Evolutionary conservation across 1,140 invertebrate species (phyloP).

Genomic region (Trissolcus basalis): DNA sequence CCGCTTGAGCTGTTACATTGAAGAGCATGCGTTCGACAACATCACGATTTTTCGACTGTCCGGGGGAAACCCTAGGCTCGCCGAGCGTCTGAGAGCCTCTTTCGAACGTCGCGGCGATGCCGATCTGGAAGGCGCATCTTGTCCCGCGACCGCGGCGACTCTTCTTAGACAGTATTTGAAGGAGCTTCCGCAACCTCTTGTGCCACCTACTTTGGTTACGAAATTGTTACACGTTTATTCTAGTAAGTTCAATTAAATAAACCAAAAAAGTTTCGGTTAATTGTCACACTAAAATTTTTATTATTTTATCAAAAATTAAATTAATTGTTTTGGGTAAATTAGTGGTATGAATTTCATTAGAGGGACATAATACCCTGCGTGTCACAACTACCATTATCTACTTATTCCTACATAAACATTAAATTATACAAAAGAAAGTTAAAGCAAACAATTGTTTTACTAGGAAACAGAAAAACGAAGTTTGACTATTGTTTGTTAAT

Average conservation of each 20-base stretch:
- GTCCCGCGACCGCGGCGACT: slow-evolving; percentile 74
- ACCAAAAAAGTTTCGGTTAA: too few relatives aligned
- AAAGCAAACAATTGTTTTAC: too few relatives aligned
- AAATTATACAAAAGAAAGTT: too few relatives aligned
- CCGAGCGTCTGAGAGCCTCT: slow-evolving; percentile 71
- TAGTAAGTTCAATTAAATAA: slow-evolving; percentile 61
- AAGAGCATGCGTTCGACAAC: slow-evolving; percentile 71
- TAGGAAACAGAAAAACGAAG: too few relatives aligned
- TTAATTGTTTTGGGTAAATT: too few relatives aligned
- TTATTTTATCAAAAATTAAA: too few relatives aligned
- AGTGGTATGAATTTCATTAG: too few relatives aligned
- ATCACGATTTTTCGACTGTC: slow-evolving; percentile 72
- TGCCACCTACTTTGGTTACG: slow-evolving; percentile 68
- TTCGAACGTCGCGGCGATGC: slow-evolving; percentile 76
- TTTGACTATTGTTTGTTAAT: too few relatives aligned
- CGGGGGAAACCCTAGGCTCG: slow-evolving; percentile 70
- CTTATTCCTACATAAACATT: too few relatives aligned
- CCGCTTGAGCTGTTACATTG: slow-evolving; percentile 74
- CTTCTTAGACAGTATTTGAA: slow-evolving; percentile 75
- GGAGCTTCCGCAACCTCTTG: slow-evolving; percentile 75
- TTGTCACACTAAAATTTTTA: too few relatives aligned
- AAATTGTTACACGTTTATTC: slow-evolving; percentile 70
- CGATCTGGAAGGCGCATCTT: slow-evolving; percentile 73
- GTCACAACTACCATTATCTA: too few relatives aligned
- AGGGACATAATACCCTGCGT: too few relatives aligned